A percentile compares a stretch with the other conserved stretches of the same genome.
These are phyloP conservation scores for Allobates femoralis DNA, from an alignment of 2,797 vertebrate genomes.

Conservation along the genomic window DNA sequence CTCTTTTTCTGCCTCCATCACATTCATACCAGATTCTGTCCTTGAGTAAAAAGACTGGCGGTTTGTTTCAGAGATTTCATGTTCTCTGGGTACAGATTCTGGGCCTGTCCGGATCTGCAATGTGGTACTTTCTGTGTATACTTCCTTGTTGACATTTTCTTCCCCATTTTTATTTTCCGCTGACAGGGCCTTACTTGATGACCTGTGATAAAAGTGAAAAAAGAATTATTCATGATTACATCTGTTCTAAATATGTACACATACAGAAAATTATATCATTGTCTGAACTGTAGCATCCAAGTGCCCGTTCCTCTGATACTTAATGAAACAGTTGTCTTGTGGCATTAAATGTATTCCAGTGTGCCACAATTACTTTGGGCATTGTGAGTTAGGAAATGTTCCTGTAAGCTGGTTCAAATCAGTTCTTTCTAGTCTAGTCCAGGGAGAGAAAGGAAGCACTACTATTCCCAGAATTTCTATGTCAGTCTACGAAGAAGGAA, in stretches of 20 bases:
- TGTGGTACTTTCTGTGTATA: constrained; percentile 78
- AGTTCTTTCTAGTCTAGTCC: too few species aligned
- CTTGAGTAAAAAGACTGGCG: constrained; percentile 68
- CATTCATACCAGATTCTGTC: constrained; percentile 68
- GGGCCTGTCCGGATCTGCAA: constrained; percentile 77
- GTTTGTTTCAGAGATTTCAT: constrained; percentile 74
- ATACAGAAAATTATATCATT: background rate
- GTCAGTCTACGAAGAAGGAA: too few species aligned
- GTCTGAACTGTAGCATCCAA: too few species aligned
- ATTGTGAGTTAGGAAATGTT: too few species aligned
- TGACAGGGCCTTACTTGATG: constrained; percentile 70
- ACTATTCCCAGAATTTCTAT: too few species aligned
- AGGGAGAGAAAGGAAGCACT: too few species aligned
- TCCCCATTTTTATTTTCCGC: constrained; percentile 74
- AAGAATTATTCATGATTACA: background rate
- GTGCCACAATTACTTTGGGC: too few species aligned
- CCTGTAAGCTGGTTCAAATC: too few species aligned
- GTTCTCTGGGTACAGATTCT: constrained; percentile 69
- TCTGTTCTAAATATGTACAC: background rate
- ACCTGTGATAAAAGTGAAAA: constrained; percentile 66
- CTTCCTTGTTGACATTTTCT: constrained; percentile 66
- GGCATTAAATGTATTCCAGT: too few species aligned
- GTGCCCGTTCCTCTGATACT: too few species aligned
- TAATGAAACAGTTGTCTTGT: too few species aligned
- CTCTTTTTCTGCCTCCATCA: constrained; percentile 66